phyloP scores from a whole-genome alignment of 2,797 vertebrate species.

The Bradypus variegatus region DNA sequence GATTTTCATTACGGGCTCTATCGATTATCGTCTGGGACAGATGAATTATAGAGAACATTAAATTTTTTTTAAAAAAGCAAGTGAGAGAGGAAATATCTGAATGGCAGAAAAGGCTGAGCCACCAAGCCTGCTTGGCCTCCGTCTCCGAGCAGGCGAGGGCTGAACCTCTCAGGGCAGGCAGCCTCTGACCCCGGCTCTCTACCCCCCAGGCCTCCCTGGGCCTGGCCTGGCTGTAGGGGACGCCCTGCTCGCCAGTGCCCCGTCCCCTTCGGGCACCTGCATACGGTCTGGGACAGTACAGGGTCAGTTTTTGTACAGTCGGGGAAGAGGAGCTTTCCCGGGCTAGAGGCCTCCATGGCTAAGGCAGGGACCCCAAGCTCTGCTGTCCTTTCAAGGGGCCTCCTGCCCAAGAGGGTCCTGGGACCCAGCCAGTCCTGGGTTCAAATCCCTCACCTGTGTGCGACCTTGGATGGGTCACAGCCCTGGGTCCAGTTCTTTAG shows the following conservation, averaged over 20 bases:
- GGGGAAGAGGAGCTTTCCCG: background rate
- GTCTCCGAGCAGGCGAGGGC: background rate
- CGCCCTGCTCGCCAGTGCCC: background rate
- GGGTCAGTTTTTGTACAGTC: background rate
- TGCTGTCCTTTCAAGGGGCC: background rate
- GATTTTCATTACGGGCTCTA: conserved; percentile 99
- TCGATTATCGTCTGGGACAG: conserved; percentile 99
- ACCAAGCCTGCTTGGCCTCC: conserved; percentile 59
- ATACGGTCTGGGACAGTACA: background rate
- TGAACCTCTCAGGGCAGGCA: background rate
- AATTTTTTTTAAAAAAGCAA: conserved; percentile 80
- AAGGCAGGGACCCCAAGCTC: background rate
- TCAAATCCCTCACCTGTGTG: background rate
- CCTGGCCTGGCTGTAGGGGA: background rate
- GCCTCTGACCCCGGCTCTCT: background rate
- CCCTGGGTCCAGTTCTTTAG: background rate
- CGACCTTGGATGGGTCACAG: conserved; percentile 6
- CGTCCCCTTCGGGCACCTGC: background rate
- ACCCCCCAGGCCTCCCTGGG: background rate
- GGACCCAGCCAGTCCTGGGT: background rate
- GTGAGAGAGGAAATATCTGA: conserved; percentile 93
- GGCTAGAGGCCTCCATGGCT: background rate
- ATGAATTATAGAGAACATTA: conserved; percentile 99
- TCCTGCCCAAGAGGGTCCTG: background rate
- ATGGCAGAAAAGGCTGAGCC: conserved; percentile 85